phyloP scores from a whole-genome alignment of 2,888 invertebrate genomes.

The Liodrosophila aerea region DNA sequence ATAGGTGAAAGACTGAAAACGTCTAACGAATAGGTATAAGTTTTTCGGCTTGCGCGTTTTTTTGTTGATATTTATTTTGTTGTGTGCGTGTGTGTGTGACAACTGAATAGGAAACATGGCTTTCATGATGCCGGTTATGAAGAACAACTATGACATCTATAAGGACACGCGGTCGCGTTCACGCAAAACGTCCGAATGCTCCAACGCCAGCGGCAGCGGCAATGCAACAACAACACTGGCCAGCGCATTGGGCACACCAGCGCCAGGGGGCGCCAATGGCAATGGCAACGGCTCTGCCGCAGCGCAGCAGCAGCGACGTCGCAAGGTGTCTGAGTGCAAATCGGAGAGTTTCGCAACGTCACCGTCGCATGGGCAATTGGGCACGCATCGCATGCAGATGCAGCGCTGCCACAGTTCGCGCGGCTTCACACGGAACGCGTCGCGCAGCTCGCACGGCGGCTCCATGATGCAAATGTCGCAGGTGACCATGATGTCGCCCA shows the following conservation, averaged over 20 bases:
- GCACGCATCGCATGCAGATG: constrained; percentile 82
- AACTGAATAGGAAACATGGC: constrained; percentile 85
- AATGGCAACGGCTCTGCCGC: too few species aligned
- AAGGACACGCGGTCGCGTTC: constrained; percentile 89
- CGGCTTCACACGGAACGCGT: constrained; percentile 85
- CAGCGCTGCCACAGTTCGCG: constrained; percentile 83
- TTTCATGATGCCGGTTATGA: constrained; percentile 97
- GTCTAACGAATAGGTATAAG: too few species aligned
- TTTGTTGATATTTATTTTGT: constrained; percentile 21
- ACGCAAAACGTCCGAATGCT: constrained; percentile 89
- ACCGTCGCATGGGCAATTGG: constrained; percentile 79
- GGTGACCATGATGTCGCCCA: constrained; percentile 83
- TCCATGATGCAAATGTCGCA: constrained; percentile 77
- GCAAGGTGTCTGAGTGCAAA: constrained; percentile 83
- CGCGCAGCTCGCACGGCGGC: constrained; percentile 85
- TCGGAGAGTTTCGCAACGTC: constrained; percentile 84
- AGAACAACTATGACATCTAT: constrained; percentile 96
- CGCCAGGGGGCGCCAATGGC: constrained; percentile 5
- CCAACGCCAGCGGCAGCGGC: constrained; percentile 83
- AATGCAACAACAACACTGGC: constrained; percentile 83
- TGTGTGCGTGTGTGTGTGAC: constrained; percentile 5
- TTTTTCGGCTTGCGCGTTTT: too few species aligned
- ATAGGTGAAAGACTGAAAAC: too few species aligned
- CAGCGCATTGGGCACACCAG: constrained; percentile 84
- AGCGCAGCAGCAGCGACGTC: constrained; percentile 82